Conservation (phyloP, 2,113 vertebrate genomes). For the Dromaius novaehollandiae region DNA sequence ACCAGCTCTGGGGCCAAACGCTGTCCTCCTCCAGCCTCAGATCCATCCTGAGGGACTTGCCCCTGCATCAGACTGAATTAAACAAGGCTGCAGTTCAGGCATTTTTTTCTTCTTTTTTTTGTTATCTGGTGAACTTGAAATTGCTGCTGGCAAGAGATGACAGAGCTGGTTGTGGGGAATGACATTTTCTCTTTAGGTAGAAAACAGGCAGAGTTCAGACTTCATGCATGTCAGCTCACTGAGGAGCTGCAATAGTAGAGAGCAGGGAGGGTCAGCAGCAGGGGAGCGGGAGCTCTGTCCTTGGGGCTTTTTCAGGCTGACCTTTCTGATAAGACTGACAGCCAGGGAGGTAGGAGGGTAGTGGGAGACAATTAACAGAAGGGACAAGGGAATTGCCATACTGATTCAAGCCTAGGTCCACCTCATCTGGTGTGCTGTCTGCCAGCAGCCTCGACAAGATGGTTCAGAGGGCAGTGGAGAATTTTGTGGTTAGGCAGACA, state of each 20-base stretch:
- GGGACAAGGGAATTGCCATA: background rate
- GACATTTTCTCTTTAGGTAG: background rate
- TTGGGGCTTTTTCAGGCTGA: background rate
- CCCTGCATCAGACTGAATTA: accelerated
- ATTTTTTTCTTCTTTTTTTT: background rate
- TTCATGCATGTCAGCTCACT: background rate
- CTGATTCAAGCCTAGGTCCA: background rate
- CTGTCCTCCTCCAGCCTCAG: background rate
- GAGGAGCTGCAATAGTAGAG: background rate
- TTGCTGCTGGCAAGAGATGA: background rate
- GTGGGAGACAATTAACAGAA: background rate
- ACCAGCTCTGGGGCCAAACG: accelerated
- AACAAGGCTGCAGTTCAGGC: background rate
- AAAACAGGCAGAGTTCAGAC: background rate
- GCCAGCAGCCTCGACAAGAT: background rate
- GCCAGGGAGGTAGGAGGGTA: background rate
- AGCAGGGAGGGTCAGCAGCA: background rate
- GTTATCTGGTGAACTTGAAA: background rate
- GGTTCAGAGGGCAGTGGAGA: background rate
- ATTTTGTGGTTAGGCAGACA: accelerated
- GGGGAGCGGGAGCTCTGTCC: background rate
- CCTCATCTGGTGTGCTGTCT: background rate
- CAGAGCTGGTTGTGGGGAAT: background rate
- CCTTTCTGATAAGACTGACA: background rate
- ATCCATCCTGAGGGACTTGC: background rate